These are phyloP conservation scores for Luscinia luscinia DNA, from an alignment of 2,797 vertebrate genomes.

Conservation along the genomic window DNA sequence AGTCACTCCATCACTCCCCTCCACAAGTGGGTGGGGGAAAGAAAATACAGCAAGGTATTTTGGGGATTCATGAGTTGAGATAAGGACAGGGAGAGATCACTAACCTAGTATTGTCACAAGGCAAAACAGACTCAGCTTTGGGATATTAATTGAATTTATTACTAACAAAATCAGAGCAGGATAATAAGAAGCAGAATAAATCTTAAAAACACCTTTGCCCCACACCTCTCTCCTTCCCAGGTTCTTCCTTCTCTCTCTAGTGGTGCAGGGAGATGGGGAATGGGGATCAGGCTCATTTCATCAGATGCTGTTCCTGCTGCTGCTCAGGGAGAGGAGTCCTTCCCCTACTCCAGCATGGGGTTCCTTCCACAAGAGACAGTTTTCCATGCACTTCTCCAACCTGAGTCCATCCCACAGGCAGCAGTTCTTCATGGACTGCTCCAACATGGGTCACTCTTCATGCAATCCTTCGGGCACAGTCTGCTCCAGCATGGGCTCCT, in stretches of 20 bases:
- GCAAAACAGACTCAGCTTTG: not conserved
- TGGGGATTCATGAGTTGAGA: not conserved
- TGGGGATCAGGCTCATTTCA: not conserved
- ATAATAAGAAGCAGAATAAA: not conserved
- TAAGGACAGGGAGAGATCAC: not conserved
- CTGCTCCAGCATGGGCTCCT: not conserved
- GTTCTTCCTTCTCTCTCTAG: not conserved
- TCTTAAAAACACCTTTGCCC: not conserved
- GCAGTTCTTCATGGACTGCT: not conserved
- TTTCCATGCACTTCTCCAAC: not conserved
- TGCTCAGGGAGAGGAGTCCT: not conserved
- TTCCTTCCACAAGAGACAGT: not conserved
- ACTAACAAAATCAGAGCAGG: not conserved
- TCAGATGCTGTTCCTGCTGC: not conserved
- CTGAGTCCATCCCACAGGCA: not conserved
- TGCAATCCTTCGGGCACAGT: not conserved
- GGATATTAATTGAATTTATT: not conserved
- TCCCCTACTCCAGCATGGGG: not conserved
- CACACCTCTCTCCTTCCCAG: not conserved
- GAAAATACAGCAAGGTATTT: not conserved
- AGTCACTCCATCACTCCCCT: not conserved
- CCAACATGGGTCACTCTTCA: not conserved
- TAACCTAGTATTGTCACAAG: not conserved
- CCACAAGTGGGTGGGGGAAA: not conserved
- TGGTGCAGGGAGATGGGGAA: not conserved